These are phyloP conservation scores for Archocentrus centrarchus DNA, from an alignment of 2,113 vertebrate species.

Conservation along the genomic window DNA sequence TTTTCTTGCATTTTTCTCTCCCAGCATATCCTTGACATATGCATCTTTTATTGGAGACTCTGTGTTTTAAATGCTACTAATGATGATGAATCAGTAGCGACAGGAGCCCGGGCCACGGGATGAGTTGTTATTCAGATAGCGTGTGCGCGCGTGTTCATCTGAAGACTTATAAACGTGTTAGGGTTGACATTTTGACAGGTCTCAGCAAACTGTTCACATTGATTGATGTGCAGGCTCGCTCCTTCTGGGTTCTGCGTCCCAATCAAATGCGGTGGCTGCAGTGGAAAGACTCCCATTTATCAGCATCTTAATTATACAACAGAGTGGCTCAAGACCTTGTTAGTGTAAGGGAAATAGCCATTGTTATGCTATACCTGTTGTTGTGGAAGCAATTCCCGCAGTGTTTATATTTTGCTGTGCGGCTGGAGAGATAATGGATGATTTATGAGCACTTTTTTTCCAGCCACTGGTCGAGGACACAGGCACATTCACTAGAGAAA, in stretches of 20 bases:
- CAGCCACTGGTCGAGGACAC: conserved; percentile 38
- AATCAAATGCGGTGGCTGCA: conserved; percentile 60
- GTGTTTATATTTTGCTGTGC: conserved; percentile 63
- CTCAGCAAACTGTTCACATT: conserved; percentile 77
- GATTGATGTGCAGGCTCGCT: conserved; percentile 76
- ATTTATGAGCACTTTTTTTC: conserved; percentile 66
- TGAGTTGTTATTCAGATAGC: conserved; percentile 76
- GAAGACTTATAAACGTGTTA: conserved; percentile 77
- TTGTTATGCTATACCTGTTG: conserved; percentile 73
- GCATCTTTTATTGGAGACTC: conserved; percentile 48
- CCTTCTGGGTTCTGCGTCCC: conserved; percentile 51
- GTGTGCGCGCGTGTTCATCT: conserved; percentile 63
- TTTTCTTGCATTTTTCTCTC: conserved; percentile 20
- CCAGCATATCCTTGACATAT: conserved; percentile 40
- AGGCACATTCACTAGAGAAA: conserved; percentile 31
- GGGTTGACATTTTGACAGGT: conserved; percentile 79
- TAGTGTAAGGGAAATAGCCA: conserved; percentile 58
- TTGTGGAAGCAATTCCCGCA: conserved; percentile 55
- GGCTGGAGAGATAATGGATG: conserved; percentile 71
- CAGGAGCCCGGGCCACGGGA: conserved; percentile 65
- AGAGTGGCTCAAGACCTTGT: conserved; percentile 74
- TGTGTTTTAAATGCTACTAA: conserved; percentile 69
- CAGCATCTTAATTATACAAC: conserved; percentile 74
- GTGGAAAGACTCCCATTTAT: conserved; percentile 69
- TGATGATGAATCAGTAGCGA: conserved; percentile 78